phyloP scores from a whole-genome alignment of 2,797 vertebrate species.

The Acanthopagrus latus region DNA sequence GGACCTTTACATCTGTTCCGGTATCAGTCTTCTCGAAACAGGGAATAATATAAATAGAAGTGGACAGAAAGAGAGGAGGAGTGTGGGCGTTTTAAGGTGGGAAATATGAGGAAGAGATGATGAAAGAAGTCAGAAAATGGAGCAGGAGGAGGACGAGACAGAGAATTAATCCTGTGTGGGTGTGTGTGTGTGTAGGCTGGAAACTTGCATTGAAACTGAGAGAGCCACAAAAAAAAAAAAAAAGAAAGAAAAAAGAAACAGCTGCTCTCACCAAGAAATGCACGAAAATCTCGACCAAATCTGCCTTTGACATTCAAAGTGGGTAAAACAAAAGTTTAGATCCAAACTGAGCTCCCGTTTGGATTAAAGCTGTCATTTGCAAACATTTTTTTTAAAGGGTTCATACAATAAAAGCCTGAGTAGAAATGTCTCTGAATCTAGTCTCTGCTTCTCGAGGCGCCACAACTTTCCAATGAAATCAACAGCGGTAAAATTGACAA shows the following conservation, averaged over 20 bases:
- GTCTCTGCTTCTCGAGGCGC: not conserved
- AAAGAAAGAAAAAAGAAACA: too few species aligned
- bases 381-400: too few species aligned
- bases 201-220: constrained; percentile 2
- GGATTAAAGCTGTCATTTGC: too few species aligned
- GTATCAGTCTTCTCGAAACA: not conserved
- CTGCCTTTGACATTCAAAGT: too few species aligned
- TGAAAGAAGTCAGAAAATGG: not conserved
- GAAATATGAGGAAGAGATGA: not conserved
- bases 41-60: not conserved
- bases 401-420: not conserved
- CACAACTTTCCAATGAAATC: too few species aligned
- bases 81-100: not conserved
- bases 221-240: not conserved
- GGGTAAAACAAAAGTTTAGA: too few species aligned
- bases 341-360: too few species aligned
- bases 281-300: not conserved
- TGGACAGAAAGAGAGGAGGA: not conserved
- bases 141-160: constrained; percentile 4
- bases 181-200: constrained; percentile 1
- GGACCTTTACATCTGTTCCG: not conserved
- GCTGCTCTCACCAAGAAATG: not conserved
- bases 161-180: constrained; percentile 23
- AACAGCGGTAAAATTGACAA: not conserved
- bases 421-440: not conserved